Evolutionary conservation across 2,888 invertebrate genomes (phyloP).

Genomic region (Scaeva pyrastri): DNA sequence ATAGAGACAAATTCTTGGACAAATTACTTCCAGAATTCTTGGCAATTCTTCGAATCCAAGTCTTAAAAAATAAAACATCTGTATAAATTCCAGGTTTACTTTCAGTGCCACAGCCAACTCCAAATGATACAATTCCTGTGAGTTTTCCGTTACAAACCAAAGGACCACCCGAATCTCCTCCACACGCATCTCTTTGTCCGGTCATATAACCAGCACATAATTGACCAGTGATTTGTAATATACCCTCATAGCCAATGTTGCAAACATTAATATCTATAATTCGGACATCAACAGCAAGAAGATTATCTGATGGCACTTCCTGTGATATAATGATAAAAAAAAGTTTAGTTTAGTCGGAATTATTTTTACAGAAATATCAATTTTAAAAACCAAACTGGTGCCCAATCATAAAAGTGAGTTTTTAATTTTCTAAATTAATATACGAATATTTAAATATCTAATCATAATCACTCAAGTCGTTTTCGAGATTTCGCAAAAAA

Average conservation of each 20-base stretch:
- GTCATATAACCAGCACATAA: conserved; percentile 89
- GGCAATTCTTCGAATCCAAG: conserved; percentile 59
- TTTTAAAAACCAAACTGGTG: no score
- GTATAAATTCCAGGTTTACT: conserved; percentile 90
- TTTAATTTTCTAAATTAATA: no score
- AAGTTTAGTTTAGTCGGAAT: neutral
- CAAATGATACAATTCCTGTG: conserved; percentile 92
- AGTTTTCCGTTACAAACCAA: conserved; percentile 87
- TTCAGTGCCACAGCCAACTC: conserved; percentile 89
- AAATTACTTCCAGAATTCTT: neutral
- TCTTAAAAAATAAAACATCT: conserved; percentile 83
- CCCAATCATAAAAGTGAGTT: no score
- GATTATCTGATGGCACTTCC: conserved; percentile 37
- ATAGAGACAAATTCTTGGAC: neutral
- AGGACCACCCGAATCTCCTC: conserved; percentile 93
- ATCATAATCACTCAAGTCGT: no score
- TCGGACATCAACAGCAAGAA: conserved; percentile 68
- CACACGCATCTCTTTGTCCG: conserved; percentile 91
- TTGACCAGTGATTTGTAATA: conserved; percentile 86
- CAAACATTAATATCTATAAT: conserved; percentile 56
- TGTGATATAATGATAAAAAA: neutral
- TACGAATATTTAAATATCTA: no score
- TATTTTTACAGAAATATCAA: no score
- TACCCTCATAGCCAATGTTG: conserved; percentile 68
- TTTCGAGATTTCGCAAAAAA: no score